Percentiles rank a stretch among this genome's conserved stretches.
Evolutionary conservation across 2,797 vertebrate genomes (phyloP).

Genomic region (Australoheros facetus): DNA sequence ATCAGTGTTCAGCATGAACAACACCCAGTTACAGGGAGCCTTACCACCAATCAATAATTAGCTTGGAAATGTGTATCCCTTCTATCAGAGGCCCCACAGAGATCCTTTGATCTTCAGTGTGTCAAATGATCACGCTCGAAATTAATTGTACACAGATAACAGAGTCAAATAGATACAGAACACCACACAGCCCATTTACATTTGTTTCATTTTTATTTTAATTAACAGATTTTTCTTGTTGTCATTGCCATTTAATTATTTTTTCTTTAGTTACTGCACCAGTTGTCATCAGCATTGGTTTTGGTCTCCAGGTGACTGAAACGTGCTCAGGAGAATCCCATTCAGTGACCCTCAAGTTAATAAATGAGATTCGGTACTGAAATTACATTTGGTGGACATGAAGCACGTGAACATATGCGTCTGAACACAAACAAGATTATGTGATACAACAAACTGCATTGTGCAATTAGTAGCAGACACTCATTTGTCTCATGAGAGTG

Average conservation of each 20-base stretch:
- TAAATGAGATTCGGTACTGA: neutral
- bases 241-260: neutral
- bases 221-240: neutral
- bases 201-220: constrained; percentile 24
- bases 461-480: neutral
- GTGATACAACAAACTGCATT: constrained; percentile 2
- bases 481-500: neutral
- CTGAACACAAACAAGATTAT: constrained; percentile 1
- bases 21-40: constrained; percentile 21
- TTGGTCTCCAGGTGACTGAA: neutral
- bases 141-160: constrained; percentile 55
- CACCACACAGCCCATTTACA: constrained; percentile 22
- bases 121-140: constrained; percentile 55
- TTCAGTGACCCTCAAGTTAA: neutral
- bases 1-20: constrained; percentile 31
- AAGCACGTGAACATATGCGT: constrained; percentile 16
- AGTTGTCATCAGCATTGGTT: neutral
- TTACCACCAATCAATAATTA: constrained; percentile 73
- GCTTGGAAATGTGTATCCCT: constrained; percentile 58
- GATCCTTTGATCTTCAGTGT: constrained; percentile 67
- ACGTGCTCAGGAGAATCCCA: neutral
- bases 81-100: constrained; percentile 49
- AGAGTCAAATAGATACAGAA: constrained; percentile 36
- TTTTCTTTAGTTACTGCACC: neutral
- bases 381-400: neutral